phyloP scores from a whole-genome alignment of 2,888 invertebrate genomes.

The Drosophila multiciliata region DNA sequence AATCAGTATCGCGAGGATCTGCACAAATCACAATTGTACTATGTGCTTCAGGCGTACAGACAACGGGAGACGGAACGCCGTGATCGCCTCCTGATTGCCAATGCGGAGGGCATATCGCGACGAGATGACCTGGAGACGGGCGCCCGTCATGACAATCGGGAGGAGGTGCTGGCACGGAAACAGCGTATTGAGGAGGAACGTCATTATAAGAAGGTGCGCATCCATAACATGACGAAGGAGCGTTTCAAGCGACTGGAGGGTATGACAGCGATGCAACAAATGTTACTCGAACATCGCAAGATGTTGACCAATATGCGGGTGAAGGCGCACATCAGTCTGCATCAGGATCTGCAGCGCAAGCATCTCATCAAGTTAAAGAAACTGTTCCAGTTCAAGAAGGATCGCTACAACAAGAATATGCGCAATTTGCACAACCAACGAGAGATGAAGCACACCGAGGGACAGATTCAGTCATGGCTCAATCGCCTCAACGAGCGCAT shows the following conservation, averaged over 20 bases:
- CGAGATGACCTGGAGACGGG: constrained; percentile 69
- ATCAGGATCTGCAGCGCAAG: constrained; percentile 78
- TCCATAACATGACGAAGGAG: constrained; percentile 60
- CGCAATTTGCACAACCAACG: constrained; percentile 56
- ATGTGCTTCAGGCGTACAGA: constrained; percentile 85
- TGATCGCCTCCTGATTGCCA: constrained; percentile 77
- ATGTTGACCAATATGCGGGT: constrained; percentile 70
- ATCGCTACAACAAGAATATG: constrained; percentile 75
- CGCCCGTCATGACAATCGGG: constrained; percentile 61
- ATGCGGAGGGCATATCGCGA: constrained; percentile 82
- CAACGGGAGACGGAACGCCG: constrained; percentile 75
- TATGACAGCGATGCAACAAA: constrained; percentile 54
- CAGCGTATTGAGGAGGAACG: constrained; percentile 55
- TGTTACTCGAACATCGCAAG: constrained; percentile 71
- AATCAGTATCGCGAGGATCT: constrained; percentile 88
- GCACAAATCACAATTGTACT: constrained; percentile 86
- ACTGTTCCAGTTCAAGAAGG: constrained; percentile 78
- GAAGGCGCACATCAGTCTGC: constrained; percentile 66
- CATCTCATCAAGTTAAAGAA: constrained; percentile 83
- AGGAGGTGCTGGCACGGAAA: constrained; percentile 73
- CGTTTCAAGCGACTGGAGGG: constrained; percentile 68
- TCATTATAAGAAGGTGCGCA: constrained; percentile 57
- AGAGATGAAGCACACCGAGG: constrained; percentile 51
- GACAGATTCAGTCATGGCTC: constrained; percentile 77
- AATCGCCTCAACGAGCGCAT: constrained; percentile 79